Conservation (phyloP, 64 coral and sea anemone genomes). For the Montipora cactus region DNA sequence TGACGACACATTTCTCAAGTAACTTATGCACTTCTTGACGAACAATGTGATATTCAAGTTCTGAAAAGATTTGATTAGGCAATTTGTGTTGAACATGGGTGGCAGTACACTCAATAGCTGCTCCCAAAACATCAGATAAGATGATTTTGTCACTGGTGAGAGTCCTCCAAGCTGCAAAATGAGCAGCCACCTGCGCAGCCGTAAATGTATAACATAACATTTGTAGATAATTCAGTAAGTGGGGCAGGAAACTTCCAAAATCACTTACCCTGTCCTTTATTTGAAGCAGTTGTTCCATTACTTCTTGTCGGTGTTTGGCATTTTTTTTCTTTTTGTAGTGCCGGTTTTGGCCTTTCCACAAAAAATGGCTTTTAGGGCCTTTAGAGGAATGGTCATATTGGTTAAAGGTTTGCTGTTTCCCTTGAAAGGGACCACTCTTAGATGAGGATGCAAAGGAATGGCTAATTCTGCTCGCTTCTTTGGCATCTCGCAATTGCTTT, state of each 20-base stretch:
- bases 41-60: too few relatives aligned
- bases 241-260: background rate
- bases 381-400: too few relatives aligned
- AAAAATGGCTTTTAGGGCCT: conserved; percentile 24
- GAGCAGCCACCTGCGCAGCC: background rate
- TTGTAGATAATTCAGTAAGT: background rate
- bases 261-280: conserved; percentile 36
- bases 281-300: conserved; percentile 18
- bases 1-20: too few relatives aligned
- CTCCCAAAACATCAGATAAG: too few relatives aligned
- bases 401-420: background rate
- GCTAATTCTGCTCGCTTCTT: conserved; percentile 34
- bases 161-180: conserved; percentile 54
- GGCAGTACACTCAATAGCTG: too few relatives aligned
- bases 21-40: too few relatives aligned
- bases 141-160: background rate
- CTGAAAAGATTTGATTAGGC: too few relatives aligned
- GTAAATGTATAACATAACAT: conserved; percentile 18
- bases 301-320: background rate
- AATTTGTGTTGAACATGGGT: too few relatives aligned
- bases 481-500: conserved; percentile 45
- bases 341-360: conserved; percentile 1
- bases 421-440: background rate
- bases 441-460: background rate
- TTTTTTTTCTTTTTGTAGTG: conserved; percentile 32